phyloP scores from a whole-genome alignment of 1,140 invertebrate genomes.

The Listronotus oregonensis region DNA sequence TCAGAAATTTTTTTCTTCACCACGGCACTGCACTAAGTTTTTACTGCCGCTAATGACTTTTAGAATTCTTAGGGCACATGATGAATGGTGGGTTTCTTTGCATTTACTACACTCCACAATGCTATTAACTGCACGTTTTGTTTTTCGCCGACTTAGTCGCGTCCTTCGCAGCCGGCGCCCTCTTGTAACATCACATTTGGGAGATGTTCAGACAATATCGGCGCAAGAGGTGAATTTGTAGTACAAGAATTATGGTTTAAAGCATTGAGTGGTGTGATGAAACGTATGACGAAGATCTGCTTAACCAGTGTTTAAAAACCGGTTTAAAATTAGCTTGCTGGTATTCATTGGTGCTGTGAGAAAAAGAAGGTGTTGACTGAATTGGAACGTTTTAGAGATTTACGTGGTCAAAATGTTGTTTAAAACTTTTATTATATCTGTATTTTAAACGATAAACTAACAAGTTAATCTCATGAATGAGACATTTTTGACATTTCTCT shows the following conservation, averaged over 20 bases:
- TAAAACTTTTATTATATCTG: constrained; percentile 4
- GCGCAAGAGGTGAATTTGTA: constrained; percentile 14
- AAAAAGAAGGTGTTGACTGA: constrained; percentile 9
- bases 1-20: no score
- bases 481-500: constrained; percentile 14
- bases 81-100: no score
- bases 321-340: constrained; percentile 11
- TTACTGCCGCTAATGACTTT: no score
- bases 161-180: no score
- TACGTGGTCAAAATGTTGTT: constrained; percentile 4
- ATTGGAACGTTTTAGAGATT: constrained; percentile 12
- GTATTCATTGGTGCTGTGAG: constrained; percentile 13
- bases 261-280: constrained; percentile 7
- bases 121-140: no score
- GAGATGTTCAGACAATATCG: constrained; percentile 11
- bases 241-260: constrained; percentile 8
- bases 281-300: neutral
- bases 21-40: no score
- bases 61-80: no score
- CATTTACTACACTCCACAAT: no score
- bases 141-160: no score
- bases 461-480: constrained; percentile 19
- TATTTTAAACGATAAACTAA: constrained; percentile 14
- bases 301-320: constrained; percentile 2
- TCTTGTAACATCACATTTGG: no score